Evolutionary conservation across 1,140 invertebrate species (phyloP), one percentile per base, ranked within the genome.

Genomic region (Chrysoperla carnea): DNA sequence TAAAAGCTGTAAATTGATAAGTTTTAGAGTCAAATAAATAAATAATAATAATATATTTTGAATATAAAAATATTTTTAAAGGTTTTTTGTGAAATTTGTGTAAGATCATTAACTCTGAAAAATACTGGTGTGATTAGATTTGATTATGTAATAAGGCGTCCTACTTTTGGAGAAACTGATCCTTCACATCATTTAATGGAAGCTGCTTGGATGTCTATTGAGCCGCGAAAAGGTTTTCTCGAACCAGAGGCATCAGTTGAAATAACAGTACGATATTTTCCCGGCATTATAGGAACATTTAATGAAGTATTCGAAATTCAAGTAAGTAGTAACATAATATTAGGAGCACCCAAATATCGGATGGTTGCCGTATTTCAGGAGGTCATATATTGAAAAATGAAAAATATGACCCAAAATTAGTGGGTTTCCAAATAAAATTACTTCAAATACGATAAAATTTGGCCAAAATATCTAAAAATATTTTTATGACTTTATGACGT

Each of bases 271-370:
- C 53, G 14, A 36, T 55, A 42, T 43, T 55, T 47, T 49, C 58
- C 49, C 46, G 63, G 44, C 17, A 46, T 47, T 50, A 50, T 48
- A 3, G 55, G 50, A 46, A 47, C 50, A 13, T 55, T 53, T 57
- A 48, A 33, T 2, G 46, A 52, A 37, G 44, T 11, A 14, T 54
- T 54, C 44, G 40, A 36, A 13, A 8, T 58, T 4, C 45, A 57
- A 41, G 50, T 55, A 45, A 43, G 15, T 31, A 29, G 13, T 0
- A 29, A 29, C 39, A 40, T 23, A 2, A 5, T 23, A 5, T 23
- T 23, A 23, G 17, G 2, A 23, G 17, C 5, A 5, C 17, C 17
- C 17, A 23, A 5, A 23, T 23, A 23, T 23, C n/a, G n/a, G n/a
- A n/a, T n/a, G n/a, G n/a, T n/a, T n/a, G n/a, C n/a, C n/a, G n/a